These are phyloP conservation scores for Thecocarcelia acutangulata DNA, from an alignment of 2,888 invertebrate species.

Conservation along the genomic window DNA sequence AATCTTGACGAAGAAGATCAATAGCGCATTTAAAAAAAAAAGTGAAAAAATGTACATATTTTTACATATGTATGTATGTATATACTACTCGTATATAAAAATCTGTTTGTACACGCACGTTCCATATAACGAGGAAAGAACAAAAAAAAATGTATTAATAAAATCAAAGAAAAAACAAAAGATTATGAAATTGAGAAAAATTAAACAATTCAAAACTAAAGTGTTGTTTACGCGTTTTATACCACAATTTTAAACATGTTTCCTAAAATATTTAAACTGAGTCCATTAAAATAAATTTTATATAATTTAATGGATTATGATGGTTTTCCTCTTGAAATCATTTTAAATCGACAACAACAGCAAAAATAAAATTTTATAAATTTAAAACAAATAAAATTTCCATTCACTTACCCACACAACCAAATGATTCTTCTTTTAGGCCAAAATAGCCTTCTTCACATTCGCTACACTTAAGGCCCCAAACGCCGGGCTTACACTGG, in stretches of 20 bases:
- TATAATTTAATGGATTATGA: conserved; percentile 41
- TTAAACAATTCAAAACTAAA: conserved; percentile 54
- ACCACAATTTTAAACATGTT: conserved; percentile 19
- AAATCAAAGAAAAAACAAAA: conserved; percentile 39
- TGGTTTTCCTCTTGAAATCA: conserved; percentile 52
- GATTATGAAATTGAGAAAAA: conserved; percentile 35
- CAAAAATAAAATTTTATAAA: neutral
- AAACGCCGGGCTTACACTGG: conserved; percentile 89
- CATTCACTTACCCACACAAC: conserved; percentile 78
- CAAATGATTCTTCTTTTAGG: conserved; percentile 81
- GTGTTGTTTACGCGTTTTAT: conserved; percentile 42
- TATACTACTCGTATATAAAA: too few relatives aligned
- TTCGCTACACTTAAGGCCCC: conserved; percentile 88
- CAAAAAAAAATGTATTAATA: conserved; percentile 21
- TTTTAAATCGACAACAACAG: neutral
- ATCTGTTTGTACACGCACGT: conserved; percentile 18
- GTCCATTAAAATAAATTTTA: conserved; percentile 37
- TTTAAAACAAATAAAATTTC: conserved; percentile 17
- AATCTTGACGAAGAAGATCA: conserved; percentile 66
- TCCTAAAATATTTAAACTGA: conserved; percentile 8
- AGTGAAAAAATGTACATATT: neutral
- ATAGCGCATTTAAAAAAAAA: conserved; percentile 47
- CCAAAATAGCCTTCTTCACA: conserved; percentile 89
- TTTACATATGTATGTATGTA: too few relatives aligned
- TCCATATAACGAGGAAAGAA: conserved; percentile 11